Percentiles rank a stretch among this genome's conserved stretches.
Evolutionary conservation across 2,888 invertebrate species (phyloP).

Genomic region (Beris chalybata): DNA sequence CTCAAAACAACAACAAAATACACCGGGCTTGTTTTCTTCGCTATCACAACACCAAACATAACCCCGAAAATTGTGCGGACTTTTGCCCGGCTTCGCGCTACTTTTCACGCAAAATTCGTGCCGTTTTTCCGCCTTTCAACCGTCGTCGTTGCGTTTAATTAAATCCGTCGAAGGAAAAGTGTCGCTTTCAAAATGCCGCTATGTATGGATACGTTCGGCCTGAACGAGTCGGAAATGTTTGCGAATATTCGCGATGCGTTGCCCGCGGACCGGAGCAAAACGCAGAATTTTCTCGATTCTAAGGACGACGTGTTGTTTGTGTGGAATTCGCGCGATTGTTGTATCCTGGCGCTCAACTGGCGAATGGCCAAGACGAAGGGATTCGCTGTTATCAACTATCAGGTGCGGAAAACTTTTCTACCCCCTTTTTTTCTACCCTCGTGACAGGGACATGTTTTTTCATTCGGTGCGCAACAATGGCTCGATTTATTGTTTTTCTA

Average conservation of each 20-base stretch:
- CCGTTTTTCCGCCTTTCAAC: not conserved
- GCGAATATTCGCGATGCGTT: conserved; percentile 60
- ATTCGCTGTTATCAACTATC: conserved; percentile 56
- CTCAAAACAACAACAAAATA: too few species aligned
- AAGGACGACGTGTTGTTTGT: conserved; percentile 65
- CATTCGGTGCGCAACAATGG: too few species aligned
- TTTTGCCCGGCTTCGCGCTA: not conserved
- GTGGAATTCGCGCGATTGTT: conserved; percentile 64
- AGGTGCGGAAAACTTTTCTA: conserved; percentile 52
- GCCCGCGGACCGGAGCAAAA: conserved; percentile 57
- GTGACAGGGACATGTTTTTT: too few species aligned
- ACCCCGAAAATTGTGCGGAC: too few species aligned
- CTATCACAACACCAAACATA: too few species aligned
- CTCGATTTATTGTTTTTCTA: too few species aligned
- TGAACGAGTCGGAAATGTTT: conserved; percentile 62
- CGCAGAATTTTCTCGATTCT: conserved; percentile 62
- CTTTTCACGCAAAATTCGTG: not conserved
- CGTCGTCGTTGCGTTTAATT: not conserved
- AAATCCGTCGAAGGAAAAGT: not conserved
- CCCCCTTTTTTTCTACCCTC: too few species aligned
- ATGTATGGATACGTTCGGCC: conserved; percentile 60
- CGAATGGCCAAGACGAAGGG: conserved; percentile 54
- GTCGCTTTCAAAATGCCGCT: conserved; percentile 37
- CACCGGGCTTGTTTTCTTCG: too few species aligned
- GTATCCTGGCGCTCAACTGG: conserved; percentile 62